Evolutionary conservation across 2,888 invertebrate genomes (phyloP).

Genomic region (Athalia circularis): DNA sequence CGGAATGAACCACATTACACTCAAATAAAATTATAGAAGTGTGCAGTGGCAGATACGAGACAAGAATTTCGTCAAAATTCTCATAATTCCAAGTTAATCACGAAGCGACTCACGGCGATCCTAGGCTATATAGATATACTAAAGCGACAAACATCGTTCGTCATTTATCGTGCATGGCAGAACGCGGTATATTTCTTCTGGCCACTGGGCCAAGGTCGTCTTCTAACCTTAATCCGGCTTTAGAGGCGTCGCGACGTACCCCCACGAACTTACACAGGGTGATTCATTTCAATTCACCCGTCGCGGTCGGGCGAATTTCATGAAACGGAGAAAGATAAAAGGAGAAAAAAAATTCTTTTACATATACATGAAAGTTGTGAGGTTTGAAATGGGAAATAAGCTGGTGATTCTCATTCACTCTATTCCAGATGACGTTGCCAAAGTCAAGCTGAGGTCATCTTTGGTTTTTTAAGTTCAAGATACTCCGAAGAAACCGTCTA

Average conservation of each 20-base stretch:
- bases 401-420: too few relatives aligned
- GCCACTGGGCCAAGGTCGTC: conserved; percentile 43
- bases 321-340: neutral
- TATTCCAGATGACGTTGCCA: too few relatives aligned
- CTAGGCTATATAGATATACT: neutral
- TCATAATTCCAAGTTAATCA: conserved; percentile 22
- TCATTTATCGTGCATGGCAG: conserved; percentile 17
- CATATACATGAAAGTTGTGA: too few relatives aligned
- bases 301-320: neutral
- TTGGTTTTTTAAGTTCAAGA: neutral
- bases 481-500: neutral
- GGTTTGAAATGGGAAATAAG: too few relatives aligned
- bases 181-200: conserved; percentile 16
- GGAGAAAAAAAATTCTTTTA: too few relatives aligned
- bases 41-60: neutral
- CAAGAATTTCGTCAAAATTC: conserved; percentile 27
- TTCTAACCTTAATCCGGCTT: conserved; percentile 40
- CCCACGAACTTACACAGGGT: neutral
- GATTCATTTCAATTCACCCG: conserved; percentile 3
- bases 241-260: conserved; percentile 34
- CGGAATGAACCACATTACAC: conserved; percentile 4
- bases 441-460: too few relatives aligned
- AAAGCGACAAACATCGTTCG: conserved; percentile 6
- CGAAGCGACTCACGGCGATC: neutral
- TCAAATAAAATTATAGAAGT: too few relatives aligned